Evolutionary conservation across 2,113 vertebrate genomes (phyloP), one percentile per base, ranked within the genome.

Genomic region (Salvelinus fontinalis): DNA sequence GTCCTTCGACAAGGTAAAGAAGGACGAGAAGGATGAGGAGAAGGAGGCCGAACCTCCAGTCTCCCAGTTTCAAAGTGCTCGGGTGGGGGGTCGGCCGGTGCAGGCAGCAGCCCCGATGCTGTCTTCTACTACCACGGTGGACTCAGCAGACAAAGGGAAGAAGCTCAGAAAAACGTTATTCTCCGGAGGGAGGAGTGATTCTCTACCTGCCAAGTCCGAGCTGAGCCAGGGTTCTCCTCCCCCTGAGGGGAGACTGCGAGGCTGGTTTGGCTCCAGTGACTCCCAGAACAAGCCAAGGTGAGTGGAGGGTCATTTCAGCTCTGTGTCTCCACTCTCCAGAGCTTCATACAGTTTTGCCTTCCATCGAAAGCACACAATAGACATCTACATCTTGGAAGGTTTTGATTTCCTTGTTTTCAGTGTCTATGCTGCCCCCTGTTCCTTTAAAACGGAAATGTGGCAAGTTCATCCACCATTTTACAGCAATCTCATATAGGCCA

Each of bases 241-340:
- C 0, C 91, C 92, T 16, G 95, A 97, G 1, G 95, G 96, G 59
- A 94, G 91, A 79, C 87, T 85, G 27, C 95, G 92, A 85, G 86
- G 95, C 81, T 97, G 96, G 97, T 97, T 97, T 29, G 93, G 94
- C 26, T 93, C 94, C 18, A 89, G 93, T 82, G 98, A 99, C 75
- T 66, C 92, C 77, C 95, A 94, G 84, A 96, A 95, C 82, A 98
- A 96, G 89, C 95, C 96, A 79, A 99, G 98, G 98, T 99, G 93
- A 86, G 96, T 95, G 34, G 8, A 44, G 14, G 34, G 59, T 26
- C 27, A 65, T 81, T 77, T 14, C 74, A 60, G 78, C 9, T n/a
- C 79, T 2, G 5, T 3, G 59, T 70, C 20, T 18, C 8, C 71
- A 57, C n/a, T 67, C 71, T 75, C 59, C 51, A 68, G 22, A 31